phyloP scores from a whole-genome alignment of 2,113 vertebrate genomes.

The Apteryx owenii region DNA sequence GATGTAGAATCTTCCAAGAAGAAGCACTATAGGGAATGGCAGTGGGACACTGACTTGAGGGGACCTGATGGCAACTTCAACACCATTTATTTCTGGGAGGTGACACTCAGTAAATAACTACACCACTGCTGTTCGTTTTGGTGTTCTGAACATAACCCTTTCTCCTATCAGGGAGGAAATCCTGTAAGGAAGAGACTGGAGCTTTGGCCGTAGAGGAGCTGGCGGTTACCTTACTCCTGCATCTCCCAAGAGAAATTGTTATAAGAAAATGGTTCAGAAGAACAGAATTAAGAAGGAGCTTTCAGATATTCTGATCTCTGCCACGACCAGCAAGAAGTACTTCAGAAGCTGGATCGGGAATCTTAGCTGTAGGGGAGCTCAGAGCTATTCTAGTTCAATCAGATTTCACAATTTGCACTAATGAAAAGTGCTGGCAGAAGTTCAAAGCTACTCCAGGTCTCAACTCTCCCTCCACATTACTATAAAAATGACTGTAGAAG shows the following conservation, averaged over 20 bases:
- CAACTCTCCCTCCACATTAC: slow-evolving; percentile 46
- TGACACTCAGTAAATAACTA: not conserved
- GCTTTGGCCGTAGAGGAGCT: slow-evolving; percentile 26
- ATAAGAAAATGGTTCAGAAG: not conserved
- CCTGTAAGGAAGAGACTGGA: not conserved
- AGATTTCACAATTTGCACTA: slow-evolving; percentile 64
- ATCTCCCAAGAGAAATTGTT: not conserved
- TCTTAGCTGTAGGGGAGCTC: slow-evolving; percentile 50
- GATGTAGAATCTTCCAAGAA: not conserved
- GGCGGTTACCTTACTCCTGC: slow-evolving; percentile 17
- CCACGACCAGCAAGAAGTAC: not conserved
- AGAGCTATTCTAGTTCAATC: slow-evolving; percentile 62
- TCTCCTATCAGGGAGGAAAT: not conserved
- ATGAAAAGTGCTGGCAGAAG: slow-evolving; percentile 52
- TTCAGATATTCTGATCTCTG: slow-evolving; percentile 20
- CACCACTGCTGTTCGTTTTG: not conserved
- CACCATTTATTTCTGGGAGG: not conserved
- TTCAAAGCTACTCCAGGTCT: slow-evolving; percentile 62
- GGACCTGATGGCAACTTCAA: not conserved
- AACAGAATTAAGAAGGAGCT: not conserved
- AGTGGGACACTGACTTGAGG: not conserved
- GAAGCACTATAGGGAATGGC: not conserved
- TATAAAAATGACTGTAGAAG: slow-evolving; percentile 57
- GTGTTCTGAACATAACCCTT: not conserved
- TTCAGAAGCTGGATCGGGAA: not conserved